Evolutionary conservation across 2,797 vertebrate species (phyloP).

Genomic region (Catostomus latipinnis): DNA sequence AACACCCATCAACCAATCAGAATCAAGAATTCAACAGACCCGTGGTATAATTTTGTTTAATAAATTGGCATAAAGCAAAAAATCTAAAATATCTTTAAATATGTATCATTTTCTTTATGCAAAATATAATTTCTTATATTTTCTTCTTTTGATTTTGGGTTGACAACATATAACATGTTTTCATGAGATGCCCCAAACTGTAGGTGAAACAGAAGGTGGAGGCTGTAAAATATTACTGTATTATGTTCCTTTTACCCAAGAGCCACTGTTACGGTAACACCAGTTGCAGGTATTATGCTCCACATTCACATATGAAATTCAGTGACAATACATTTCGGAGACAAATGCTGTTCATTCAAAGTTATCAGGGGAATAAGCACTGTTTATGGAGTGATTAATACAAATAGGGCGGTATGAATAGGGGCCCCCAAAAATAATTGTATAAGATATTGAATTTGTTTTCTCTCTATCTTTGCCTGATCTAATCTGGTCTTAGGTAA

Average conservation of each 20-base stretch:
- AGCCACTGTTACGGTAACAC: constrained; percentile 8
- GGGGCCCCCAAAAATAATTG: too few relatives aligned
- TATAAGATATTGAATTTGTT: constrained; percentile 25
- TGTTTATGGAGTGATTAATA: constrained; percentile 34
- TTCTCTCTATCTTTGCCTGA: constrained; percentile 19
- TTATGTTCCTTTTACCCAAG: neutral
- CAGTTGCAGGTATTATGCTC: constrained; percentile 19
- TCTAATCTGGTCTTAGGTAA: constrained; percentile 43
- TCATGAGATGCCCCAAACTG: neutral
- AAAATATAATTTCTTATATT: too few relatives aligned
- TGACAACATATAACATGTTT: neutral
- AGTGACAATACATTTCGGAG: constrained; percentile 19
- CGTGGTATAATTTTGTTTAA: too few relatives aligned
- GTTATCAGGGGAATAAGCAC: neutral
- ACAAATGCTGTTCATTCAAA: constrained; percentile 21
- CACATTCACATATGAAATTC: neutral
- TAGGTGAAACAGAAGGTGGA: neutral
- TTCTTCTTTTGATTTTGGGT: too few relatives aligned
- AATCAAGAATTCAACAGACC: too few relatives aligned
- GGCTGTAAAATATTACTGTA: neutral
- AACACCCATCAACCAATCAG: too few relatives aligned
- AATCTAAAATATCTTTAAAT: too few relatives aligned
- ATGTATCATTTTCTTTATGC: too few relatives aligned
- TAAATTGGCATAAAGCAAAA: too few relatives aligned
- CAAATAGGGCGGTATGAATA: neutral